Base-by-base conservation (phyloP, 2,888 invertebrate genomes). In the Tineola bisselliella region DNA sequence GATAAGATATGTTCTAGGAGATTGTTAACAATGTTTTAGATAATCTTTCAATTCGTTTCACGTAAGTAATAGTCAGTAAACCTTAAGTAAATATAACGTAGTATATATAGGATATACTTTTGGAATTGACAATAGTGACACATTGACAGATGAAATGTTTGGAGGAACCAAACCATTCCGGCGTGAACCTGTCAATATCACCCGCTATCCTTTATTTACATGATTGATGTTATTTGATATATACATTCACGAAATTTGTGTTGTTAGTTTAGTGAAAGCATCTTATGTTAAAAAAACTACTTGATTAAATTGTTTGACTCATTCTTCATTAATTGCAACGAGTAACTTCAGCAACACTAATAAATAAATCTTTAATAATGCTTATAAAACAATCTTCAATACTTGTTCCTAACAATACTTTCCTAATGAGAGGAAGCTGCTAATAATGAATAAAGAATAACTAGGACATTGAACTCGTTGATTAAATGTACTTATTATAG, bases 121-220 rank as follows among this genome's bases (percentile, higher is more conserved):
- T 12, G 4, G 19, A 25, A 12, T 25, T 54, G 25, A 18, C 54
- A 33, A n/a, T 33, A 15, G 13, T 31, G 31, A 58, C 58, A 33
- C 33, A 15, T 33, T 58, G 58, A 58, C 58, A 58, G 31, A 56
- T 56, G 56, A 56, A 56, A 56, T 56, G 56, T 25, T 56, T 8
- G 30, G 2, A 18, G 19, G 33, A 58, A 31, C 58, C 58, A 33
- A 58, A 54, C 5, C 54, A 18, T 54, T 54, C 54, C 12, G 48
- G 54, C 54, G 54, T 54, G 18, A 54, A 54, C 11, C 54, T 54
- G 54, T 54, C 54, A 54, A 54, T 54, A 54, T 54, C 54, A 54
- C 54, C 25, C 54, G 54, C 54, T 54, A 54, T 54, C 25, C 54
- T 54, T 54, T 54, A 54, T 54, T 54, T 54, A 25, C 18, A 54